A percentile compares a stretch with the other conserved stretches of the same genome.
Conservation (phyloP, 2,113 vertebrate genomes). For the Macrotis lagotis region DNA sequence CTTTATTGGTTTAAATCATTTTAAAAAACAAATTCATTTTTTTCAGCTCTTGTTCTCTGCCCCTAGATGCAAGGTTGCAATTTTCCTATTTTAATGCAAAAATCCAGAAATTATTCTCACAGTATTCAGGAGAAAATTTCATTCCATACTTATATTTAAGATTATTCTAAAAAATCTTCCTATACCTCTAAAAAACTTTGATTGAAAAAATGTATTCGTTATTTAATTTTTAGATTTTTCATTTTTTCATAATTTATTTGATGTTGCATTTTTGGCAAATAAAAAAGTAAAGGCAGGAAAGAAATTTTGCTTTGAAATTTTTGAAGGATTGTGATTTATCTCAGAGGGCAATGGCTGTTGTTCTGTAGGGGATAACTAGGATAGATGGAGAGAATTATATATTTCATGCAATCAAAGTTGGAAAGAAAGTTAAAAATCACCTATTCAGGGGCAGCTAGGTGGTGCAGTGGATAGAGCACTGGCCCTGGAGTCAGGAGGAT, state of each 20-base stretch:
- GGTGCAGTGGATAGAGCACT: too few relatives aligned
- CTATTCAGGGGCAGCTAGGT: too few relatives aligned
- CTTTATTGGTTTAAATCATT: not conserved
- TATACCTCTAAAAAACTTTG: not conserved
- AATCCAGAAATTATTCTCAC: not conserved
- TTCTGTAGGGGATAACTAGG: not conserved
- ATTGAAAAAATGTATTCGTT: not conserved
- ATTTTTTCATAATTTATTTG: not conserved
- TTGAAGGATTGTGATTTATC: not conserved
- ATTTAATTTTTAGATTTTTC: not conserved
- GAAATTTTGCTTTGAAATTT: not conserved
- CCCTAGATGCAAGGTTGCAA: not conserved
- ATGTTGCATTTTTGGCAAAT: not conserved
- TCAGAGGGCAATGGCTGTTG: not conserved
- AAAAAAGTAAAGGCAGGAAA: not conserved
- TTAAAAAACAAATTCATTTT: not conserved
- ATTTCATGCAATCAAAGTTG: not conserved
- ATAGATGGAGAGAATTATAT: not conserved
- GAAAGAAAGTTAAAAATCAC: not conserved
- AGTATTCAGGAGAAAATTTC: not conserved
- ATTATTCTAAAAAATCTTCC: not conserved
- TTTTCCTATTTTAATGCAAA: not conserved
- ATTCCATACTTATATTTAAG: not conserved
- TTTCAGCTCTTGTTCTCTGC: not conserved
- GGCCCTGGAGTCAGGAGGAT: too few relatives aligned